Evolutionary conservation across 2,113 vertebrate genomes (phyloP), one percentile per base, ranked within the genome.

Genomic region (Takifugu flavidus): DNA sequence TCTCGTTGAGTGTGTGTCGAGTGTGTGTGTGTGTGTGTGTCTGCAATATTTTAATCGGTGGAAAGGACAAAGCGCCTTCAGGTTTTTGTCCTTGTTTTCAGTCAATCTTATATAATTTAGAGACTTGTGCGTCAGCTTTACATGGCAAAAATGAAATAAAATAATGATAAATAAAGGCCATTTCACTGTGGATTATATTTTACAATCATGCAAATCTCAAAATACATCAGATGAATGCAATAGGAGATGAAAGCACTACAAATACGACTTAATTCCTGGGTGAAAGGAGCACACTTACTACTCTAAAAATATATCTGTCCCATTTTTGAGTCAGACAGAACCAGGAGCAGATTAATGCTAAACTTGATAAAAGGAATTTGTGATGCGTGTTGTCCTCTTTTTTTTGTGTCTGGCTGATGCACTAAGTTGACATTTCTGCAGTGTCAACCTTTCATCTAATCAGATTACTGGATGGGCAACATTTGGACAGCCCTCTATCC

Each of bases 391-490:
- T 67, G 20, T 65, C 53, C 44, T 11, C 20, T 20, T 20, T 29
- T 62, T 47, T 49, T 4, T 53, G 43, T 8, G 78, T 75, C 66
- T 62, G 59, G 42, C 59, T 69, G 59, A 70, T 65, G 59, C 55
- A 28, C 26, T 66, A 56, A 79, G 59, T 52, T 56, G 62, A 31
- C 25, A 73, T 54, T 65, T 63, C 26, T 55, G 28, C 14, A 63
- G 28, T 39, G 62, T 69, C 53, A 47, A 65, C 4, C 7, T 60
- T 62, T 53, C 29, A 2, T 56, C 50, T 53, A 67, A 28, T 59
- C 6, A 26, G 34, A 77, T 62, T 26, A 59, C 59, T 29, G 25
- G 53, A 3, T 5, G 29, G 11, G 34, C 34, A 39, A 39, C 34
- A 39, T 39, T 39, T 11, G 25, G 49, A 29, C 14, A 42, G 49